Conservation (phyloP, 2,797 vertebrate genomes). For the Chelonia mydas region DNA sequence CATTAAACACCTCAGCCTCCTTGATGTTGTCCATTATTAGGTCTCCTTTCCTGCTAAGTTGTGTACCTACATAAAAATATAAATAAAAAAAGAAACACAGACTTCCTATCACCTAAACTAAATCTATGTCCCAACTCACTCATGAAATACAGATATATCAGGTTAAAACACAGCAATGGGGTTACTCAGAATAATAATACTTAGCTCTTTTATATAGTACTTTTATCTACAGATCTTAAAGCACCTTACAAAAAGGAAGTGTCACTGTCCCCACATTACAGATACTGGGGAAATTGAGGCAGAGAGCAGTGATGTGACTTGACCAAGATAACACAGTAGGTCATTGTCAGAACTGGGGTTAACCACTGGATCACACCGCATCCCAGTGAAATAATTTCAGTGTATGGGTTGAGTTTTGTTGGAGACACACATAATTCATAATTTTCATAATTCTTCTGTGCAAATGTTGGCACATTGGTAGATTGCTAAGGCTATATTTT, state of each 20-base stretch:
- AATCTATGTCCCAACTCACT: background rate
- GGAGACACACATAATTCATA: constrained; percentile 9
- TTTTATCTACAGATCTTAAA: constrained; percentile 1
- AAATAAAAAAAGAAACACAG: too few relatives aligned
- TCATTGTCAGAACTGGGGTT: background rate
- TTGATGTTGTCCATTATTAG: too few relatives aligned
- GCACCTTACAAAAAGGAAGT: constrained; percentile 1
- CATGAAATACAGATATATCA: background rate
- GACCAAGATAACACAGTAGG: background rate
- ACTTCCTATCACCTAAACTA: background rate
- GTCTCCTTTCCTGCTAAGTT: too few relatives aligned
- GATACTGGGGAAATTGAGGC: constrained; percentile 6
- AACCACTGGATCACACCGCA: constrained; percentile 16
- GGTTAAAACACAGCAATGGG: background rate
- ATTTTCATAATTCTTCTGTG: background rate
- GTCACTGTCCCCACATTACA: constrained; percentile 8
- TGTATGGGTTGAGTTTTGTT: constrained; percentile 18
- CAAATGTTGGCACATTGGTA: constrained; percentile 20
- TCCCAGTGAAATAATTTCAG: constrained; percentile 14
- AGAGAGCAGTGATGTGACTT: background rate
- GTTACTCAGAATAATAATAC: background rate
- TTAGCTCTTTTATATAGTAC: background rate
- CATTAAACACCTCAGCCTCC: too few relatives aligned
- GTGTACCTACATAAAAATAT: too few relatives aligned
- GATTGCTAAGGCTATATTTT: constrained; percentile 36